Base-by-base conservation (phyloP, 2,113 vertebrate genomes). In the Gadus chalcogrammus region DNA sequence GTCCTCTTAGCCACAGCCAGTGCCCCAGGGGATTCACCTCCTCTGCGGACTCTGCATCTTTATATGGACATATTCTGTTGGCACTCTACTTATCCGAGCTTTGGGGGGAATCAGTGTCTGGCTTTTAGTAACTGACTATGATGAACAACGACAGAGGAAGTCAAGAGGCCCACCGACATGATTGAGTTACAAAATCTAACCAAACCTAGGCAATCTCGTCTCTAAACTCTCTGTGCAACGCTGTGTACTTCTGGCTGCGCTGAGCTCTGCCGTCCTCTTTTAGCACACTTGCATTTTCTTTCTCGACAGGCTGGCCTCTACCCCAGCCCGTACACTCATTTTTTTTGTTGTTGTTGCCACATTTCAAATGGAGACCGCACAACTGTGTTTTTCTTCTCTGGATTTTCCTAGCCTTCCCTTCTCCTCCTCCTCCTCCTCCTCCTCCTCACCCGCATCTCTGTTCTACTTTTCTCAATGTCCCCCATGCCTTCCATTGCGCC, bases 21-120 rank as follows among this genome's bases (percentile, higher is more conserved):
- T 16, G 61, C 20, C 60, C 67, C 69, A 61, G 5, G 15, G 65
- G 18, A 73, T 48, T 48, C 9, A 11, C 11, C 55, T 65, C 53
- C 63, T 24, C 27, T 65, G 58, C 52, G 77, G 61, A 27, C 61
- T 68, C 60, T 74, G 15, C 3, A 69, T 77, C 64, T 79, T 79
- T 73, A 77, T 73, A 80, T 78, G 72, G 74, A 69, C 59, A 78
- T 69, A 64, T 69, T 74, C 52, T 55, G 58, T 59, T 67, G 68
- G 55, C 60, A 68, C 74, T 70, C 65, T 0, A 65, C 56, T 61
- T 60, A 61, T 61, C 38, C 27, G 53, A 56, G 42, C 31, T 76
- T 28, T 48, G 2, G 15, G 64, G 64, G 60, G 74, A 5, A 8
- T 60, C 65, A 65, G 16, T 68, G 59, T 69, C 65, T 18, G 48